Base-by-base conservation (phyloP, 1,140 invertebrate species). In the Leucophenga varia region DNA sequence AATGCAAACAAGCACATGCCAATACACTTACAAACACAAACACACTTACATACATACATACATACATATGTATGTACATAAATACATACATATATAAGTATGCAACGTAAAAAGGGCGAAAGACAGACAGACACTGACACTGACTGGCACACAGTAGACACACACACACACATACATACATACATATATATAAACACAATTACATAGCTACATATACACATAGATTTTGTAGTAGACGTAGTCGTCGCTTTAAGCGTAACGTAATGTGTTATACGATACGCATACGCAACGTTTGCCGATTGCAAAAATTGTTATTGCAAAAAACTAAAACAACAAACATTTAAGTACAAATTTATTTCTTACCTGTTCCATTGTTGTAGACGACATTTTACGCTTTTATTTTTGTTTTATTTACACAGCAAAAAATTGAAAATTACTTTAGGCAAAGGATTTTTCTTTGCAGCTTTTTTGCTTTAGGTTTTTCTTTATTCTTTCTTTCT, bases 321-420 rank as follows among this genome's bases (percentile, higher is more conserved):
- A 25, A 14, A 28, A 4, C 4, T n/a, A 55, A 41, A 41, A 48
- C 52, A 48, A 32, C 47, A 52, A 48, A 50, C 49, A 47, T 43
- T 42, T 10, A 7, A 17, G 5, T 8, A 3, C 35, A 16, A 17
- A 12, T 16, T 8, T 43, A 35, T 31, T 28, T 49, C 64, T 67
- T 64, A 67, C 63, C 63, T 67, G 63, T 67, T 67, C 63, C 56
- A 59, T 59, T 54, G 59, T 54, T 47, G 64, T 67, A 60, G 63
- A 67, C 63, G 63, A 67, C 63, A 67, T 25, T 25, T 67, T 63
- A 63, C 65, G 20, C 45, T 41, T 52, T 25, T 36, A 48, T 47
- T 64, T 58, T 55, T 36, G 46, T 54, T n/a, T n/a, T n/a, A n/a
- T n/a, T n/a, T n/a, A n/a, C n/a, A n/a, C n/a, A n/a, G n/a, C n/a